These are phyloP conservation scores for Cyanoliseus patagonus DNA, from an alignment of 2,113 vertebrate genomes.

Conservation along the genomic window DNA sequence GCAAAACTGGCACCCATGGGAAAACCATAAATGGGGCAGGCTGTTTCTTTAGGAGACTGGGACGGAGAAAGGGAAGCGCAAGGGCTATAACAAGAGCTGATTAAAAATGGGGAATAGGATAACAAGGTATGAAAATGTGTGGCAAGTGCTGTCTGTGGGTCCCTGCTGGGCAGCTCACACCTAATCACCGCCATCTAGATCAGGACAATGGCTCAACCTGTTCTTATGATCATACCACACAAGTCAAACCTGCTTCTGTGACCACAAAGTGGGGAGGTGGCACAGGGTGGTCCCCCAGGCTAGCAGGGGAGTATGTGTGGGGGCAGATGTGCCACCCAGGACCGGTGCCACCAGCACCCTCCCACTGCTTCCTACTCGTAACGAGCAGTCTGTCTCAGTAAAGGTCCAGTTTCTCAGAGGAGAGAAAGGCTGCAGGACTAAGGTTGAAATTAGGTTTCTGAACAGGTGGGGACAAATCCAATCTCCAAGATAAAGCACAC, in stretches of 20 bases:
- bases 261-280: background rate
- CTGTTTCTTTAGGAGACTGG: background rate
- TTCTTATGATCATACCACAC: background rate
- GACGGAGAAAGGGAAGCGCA: background rate
- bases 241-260: background rate
- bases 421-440: background rate
- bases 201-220: background rate
- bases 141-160: background rate
- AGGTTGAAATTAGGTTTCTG: background rate
- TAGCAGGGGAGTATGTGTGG: background rate
- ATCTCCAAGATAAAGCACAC: background rate
- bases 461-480: background rate
- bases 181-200: accelerated
- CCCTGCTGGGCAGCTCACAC: background rate
- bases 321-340: accelerated
- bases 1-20: background rate
- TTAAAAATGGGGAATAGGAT: background rate
- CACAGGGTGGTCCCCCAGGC: background rate
- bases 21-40: background rate
- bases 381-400: background rate
- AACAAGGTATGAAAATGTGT: background rate
- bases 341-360: background rate
- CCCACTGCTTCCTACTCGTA: background rate
- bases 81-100: background rate
- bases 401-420: background rate